Base-by-base conservation (phyloP, 2,888 invertebrate genomes). In the Aporophyla lueneburgensis region DNA sequence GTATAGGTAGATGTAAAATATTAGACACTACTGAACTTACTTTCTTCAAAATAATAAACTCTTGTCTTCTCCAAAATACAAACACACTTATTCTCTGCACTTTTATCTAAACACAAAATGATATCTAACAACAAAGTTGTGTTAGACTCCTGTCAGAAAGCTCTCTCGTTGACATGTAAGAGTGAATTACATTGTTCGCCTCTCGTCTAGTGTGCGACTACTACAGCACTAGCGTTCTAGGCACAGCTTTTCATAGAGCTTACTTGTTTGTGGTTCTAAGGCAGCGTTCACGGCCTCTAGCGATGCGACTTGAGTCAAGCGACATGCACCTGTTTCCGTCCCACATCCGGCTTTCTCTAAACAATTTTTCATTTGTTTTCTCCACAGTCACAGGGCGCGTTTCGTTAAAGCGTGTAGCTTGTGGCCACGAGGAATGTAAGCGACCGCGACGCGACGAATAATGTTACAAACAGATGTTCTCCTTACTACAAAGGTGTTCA, bases 91-190 rank as follows among this genome's bases (percentile, higher is more conserved):
- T 82, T 43, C 27, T 65, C 46, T 19, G 33, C 40, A 7, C 3
- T 61, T 21, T 27, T 16, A 24, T 10, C 4, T 46, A 74, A 61
- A 83, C 40, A 59, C 43, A 33, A 69, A 79, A 62, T 77, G 56
- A 78, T 69, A 56, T 51, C 24, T 51, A 56, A 71, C 71, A 79
- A 56, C 83, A 71, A 80, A 84, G 79, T 80, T 59, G 33, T 84
- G 84, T 80, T 59, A 80, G 71, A 56, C 59, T 71, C 21, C 63
- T 65, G 80, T 71, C 80, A 84, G 49, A 80, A 84, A 79, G 65
- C 79, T 80, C 80, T 84, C 63, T 59, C 58, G 43, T 59, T 84
- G 84, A 71, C 84, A 43, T 51, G 54, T 78, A 53, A 46, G 51
- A 68, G 56, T 58, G 78, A 77, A 80, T 80, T 51, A 79, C 71